phyloP scores from a whole-genome alignment of 2,888 invertebrate species.

The Brenthis daphne region DNA sequence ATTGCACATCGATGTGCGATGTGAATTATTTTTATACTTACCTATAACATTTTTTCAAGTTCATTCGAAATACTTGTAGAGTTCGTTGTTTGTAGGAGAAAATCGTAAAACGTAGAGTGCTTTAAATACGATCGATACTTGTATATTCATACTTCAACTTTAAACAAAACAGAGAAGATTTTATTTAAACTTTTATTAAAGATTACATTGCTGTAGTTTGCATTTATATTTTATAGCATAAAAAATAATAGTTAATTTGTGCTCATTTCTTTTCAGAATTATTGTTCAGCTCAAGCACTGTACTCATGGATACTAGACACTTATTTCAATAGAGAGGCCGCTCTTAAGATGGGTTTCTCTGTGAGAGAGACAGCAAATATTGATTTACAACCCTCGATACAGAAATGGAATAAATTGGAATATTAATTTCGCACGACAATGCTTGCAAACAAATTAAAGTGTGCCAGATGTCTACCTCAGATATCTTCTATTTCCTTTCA shows the following conservation, averaged over 20 bases:
- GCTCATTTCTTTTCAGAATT: slow-evolving; percentile 13
- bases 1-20: no score
- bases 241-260: slow-evolving; percentile 11
- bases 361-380: slow-evolving; percentile 69
- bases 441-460: slow-evolving; percentile 79
- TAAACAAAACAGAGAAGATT: no score
- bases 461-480: slow-evolving; percentile 77
- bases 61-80: no score
- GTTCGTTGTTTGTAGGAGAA: no score
- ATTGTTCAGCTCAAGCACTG: slow-evolving; percentile 16
- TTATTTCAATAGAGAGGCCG: slow-evolving; percentile 31
- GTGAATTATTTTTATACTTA: no score
- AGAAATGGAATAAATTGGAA: slow-evolving; percentile 81
- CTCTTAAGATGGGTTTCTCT: slow-evolving; percentile 33
- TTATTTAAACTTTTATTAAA: no score
- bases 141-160: no score
- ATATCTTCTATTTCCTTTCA: slow-evolving; percentile 64
- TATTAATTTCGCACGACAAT: slow-evolving; percentile 81
- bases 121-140: no score
- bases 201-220: neutral
- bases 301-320: slow-evolving; percentile 21
- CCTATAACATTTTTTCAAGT: no score
- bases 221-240: slow-evolving; percentile 29
- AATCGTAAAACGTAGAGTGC: no score
- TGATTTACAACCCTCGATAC: slow-evolving; percentile 76